Evolutionary conservation across 1,140 invertebrate species (phyloP), one percentile per base, ranked within the genome.

Genomic region (Euglossa dilemma): DNA sequence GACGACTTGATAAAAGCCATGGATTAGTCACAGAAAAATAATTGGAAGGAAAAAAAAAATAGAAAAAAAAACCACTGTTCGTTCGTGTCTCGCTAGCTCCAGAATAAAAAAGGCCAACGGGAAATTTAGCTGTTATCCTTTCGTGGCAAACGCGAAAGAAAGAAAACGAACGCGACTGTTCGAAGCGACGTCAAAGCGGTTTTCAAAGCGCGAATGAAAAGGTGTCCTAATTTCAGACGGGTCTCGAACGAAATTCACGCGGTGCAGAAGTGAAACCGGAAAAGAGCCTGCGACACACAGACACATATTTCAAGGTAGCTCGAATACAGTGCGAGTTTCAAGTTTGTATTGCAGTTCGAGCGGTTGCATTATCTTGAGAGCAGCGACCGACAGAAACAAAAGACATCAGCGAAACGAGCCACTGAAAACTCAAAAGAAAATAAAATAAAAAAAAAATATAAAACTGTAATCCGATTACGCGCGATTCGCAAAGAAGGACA

Each of bases 301-400:
- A 92, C 93, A 93, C 93, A 93, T 93, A 93, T 93, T 94, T 94
- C 88, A 92, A 93, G 90, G 86, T 93, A 92, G 91, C 78, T 85
- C 72, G 76, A 80, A 84, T 83, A 83, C 80, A 78, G 80, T 83
- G 80, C 75, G 80, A 83, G 75, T 57, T 67, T 47, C n/a, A 14
- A 36, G 14, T 76, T 18, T 50, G 50, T 50, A 76, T 56, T 61
- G 52, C 50, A n/a, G 36, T 63, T 43, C 57, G 18, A 69, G 50
- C 57, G 25, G 28, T 66, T 52, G 57, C 66, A 61, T 5, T 11
- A 74, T 59, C 43, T n/a, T 57, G 45, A 23, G 20, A 69, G 36
- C 18, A 36, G 50, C 18, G 43, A 50, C 74, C 6, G 2, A 18
- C 50, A 2, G 23, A n/a, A 36, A 36, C 4, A 36, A n/a, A 36